Evolutionary conservation across 2,113 vertebrate genomes (phyloP).

Genomic region (Cariama cristata): DNA sequence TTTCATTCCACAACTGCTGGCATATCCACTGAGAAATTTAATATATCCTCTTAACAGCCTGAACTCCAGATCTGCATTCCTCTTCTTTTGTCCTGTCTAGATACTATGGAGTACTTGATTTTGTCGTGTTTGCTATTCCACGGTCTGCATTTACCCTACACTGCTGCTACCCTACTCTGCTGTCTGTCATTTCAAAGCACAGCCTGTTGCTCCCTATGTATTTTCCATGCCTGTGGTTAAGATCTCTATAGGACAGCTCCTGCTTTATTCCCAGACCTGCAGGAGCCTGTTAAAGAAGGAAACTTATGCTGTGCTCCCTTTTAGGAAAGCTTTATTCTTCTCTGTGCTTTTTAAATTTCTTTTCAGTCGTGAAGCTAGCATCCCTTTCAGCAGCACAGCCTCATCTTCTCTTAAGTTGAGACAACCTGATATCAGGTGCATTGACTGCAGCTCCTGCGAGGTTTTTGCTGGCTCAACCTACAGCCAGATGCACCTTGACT

Average conservation of each 20-base stretch:
- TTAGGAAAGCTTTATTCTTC: constrained; percentile 15
- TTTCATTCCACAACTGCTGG: constrained; percentile 8
- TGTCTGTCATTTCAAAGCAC: not conserved
- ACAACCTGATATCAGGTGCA: not conserved
- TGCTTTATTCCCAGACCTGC: constrained; percentile 3
- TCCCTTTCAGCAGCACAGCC: not conserved
- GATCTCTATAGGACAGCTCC: not conserved
- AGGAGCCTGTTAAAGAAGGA: constrained; percentile 7
- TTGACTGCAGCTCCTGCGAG: not conserved
- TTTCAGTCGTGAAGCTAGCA: not conserved
- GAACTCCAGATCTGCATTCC: not conserved
- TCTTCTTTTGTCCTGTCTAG: not conserved
- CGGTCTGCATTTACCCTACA: not conserved
- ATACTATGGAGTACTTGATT: not conserved
- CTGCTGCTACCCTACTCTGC: not conserved
- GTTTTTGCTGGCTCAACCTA: not conserved
- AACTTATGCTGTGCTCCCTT: not conserved
- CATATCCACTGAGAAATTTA: not conserved
- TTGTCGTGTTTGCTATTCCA: not conserved
- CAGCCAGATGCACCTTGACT: not conserved
- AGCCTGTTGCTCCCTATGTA: not conserved
- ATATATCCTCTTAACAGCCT: not conserved
- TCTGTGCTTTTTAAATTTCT: not conserved
- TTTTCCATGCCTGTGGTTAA: constrained; percentile 2
- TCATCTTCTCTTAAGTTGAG: not conserved